Evolutionary conservation across 2,113 vertebrate species (phyloP).

Genomic region (Bufo bufo): DNA sequence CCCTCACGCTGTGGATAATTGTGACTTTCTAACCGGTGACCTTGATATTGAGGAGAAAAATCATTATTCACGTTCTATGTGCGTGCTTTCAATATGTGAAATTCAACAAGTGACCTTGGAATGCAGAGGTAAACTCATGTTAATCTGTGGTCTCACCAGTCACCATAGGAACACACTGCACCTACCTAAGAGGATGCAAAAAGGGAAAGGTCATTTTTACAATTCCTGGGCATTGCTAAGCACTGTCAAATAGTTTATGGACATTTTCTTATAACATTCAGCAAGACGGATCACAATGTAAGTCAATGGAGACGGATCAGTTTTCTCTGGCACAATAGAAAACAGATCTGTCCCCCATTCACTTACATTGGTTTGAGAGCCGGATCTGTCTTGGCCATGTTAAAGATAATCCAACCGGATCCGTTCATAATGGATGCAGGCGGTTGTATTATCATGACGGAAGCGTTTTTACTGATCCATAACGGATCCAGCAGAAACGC

Average conservation of each 20-base stretch:
- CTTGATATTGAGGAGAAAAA: conserved; percentile 49
- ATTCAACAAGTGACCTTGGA: conserved; percentile 57
- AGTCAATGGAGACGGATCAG: too few species aligned
- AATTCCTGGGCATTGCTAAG: conserved; percentile 3
- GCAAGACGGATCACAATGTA: too few species aligned
- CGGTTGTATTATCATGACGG: too few species aligned
- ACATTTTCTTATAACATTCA: conserved; percentile 7
- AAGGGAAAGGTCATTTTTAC: not conserved
- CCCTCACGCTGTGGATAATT: conserved; percentile 20
- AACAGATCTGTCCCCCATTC: too few species aligned
- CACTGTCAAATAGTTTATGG: not conserved
- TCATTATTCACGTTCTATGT: conserved; percentile 51
- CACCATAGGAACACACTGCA: conserved; percentile 51
- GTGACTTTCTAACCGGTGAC: conserved; percentile 52
- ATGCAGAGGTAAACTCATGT: conserved; percentile 12
- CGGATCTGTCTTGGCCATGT: too few species aligned
- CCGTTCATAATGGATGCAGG: too few species aligned
- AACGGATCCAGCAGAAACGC: too few species aligned
- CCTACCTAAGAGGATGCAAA: conserved; percentile 28
- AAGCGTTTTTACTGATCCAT: too few species aligned
- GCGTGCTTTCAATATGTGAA: conserved; percentile 37
- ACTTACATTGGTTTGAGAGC: too few species aligned
- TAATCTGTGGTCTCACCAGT: conserved; percentile 43
- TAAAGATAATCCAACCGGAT: too few species aligned
- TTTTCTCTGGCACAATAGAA: too few species aligned